Evolutionary conservation across 2,888 invertebrate species (phyloP), one percentile per base, ranked within the genome.

Genomic region (Drosophila falleni): DNA sequence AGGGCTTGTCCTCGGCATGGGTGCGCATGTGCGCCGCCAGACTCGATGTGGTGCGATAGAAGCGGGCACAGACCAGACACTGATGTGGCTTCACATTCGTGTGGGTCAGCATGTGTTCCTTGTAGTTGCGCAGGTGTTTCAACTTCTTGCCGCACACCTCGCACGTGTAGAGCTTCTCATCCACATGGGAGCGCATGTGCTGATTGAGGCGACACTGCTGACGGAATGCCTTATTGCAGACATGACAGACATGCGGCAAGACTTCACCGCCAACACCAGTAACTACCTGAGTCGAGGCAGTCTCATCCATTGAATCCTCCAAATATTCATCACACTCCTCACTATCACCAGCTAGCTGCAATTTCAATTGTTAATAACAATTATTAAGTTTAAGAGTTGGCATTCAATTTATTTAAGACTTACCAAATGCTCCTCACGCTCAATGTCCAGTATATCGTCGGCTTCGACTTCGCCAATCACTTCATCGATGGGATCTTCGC

Each of bases 121-220:
- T 92, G 61, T 92, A 92, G 26, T 93, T 92, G 65, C 93, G 93
- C 58, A 91, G 76, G 0, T 93, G 93, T 69, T 93, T 93, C 59
- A 93, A 91, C 42, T 90, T 90, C 39, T 91, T 91, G 1, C 92
- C 92, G 59, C 93, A 93, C 37, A 91, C 85, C 47, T 90, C 91
- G 62, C 93, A 93, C 26, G 89, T 69, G 66, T 86, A 92, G 2
- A 91, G 91, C 23, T 92, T 92, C n/a, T 87, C 84, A 67, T 91
- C 91, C 0, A 92, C 91, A 73, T 93, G 93, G 37, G 91, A 75
- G 64, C 92, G 92, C 91, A 91, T 91, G 62, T 93, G 93, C 72
- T 93, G 87, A 31, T 85, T 85, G 9, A 86, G 74, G 5, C 86
- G 86, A 29, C 87, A 86, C 51, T 66, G 71, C 33, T 86, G 86